Conservation (phyloP, 1,140 invertebrate genomes). For the Lordiphosa collinella region DNA sequence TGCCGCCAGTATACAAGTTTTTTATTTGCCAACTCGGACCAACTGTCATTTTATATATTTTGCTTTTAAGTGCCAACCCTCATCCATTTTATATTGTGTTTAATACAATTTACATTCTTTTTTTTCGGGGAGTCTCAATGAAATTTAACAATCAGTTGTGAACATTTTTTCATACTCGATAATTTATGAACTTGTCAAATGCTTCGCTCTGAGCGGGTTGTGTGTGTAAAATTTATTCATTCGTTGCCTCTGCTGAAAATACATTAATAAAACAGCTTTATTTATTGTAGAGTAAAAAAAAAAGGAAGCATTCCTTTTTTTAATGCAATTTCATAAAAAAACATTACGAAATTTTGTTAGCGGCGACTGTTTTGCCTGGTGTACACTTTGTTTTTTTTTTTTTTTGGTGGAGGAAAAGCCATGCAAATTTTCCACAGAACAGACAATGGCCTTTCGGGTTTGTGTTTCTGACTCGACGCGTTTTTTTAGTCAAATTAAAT, state of each 20-base stretch:
- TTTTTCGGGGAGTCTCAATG: slow-evolving; percentile 5
- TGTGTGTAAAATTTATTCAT: slow-evolving; percentile 27
- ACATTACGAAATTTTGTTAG: too few species aligned
- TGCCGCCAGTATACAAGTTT: too few species aligned
- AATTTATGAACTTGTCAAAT: slow-evolving; percentile 55
- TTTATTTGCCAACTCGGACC: too few species aligned
- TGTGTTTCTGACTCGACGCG: slow-evolving; percentile 3
- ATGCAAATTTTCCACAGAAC: too few species aligned
- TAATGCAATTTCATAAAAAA: too few species aligned
- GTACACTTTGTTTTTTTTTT: too few species aligned
- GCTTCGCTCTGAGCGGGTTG: slow-evolving; percentile 1
- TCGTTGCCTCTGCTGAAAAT: slow-evolving; percentile 19
- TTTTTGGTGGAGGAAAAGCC: too few species aligned
- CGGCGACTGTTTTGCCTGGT: too few species aligned
- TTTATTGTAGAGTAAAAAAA: slow-evolving; percentile 8
- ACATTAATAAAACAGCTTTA: slow-evolving; percentile 22
- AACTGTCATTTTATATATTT: too few species aligned
- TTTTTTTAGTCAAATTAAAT: slow-evolving; percentile 22
- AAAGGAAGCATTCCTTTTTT: not conserved
- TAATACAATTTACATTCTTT: slow-evolving; percentile 29
- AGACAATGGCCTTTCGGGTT: not conserved
- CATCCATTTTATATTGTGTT: slow-evolving; percentile 27
- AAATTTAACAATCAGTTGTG: slow-evolving; percentile 16
- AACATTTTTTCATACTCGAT: slow-evolving; percentile 9
- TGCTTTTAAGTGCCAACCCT: too few species aligned